Percentiles rank a stretch among this genome's conserved stretches.
phyloP scores from a whole-genome alignment of 2,113 vertebrate species.

The Xiphophorus hellerii region DNA sequence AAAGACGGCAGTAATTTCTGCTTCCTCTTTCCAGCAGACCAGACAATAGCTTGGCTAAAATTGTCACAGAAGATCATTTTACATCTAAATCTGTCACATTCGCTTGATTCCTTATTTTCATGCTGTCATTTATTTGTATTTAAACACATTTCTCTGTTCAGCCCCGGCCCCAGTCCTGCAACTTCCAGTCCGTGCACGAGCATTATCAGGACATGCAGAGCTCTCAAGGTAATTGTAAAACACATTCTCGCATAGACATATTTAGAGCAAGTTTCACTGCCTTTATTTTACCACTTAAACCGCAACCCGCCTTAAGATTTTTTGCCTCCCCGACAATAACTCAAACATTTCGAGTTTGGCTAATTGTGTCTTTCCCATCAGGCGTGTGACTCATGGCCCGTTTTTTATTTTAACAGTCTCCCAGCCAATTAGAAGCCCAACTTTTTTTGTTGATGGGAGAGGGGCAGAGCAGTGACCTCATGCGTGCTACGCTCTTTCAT shows the following conservation, averaged over 20 bases:
- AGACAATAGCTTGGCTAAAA: constrained; percentile 76
- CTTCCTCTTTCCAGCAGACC: constrained; percentile 57
- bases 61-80: constrained; percentile 63
- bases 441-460: constrained; percentile 9
- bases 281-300: constrained; percentile 24
- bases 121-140: constrained; percentile 6
- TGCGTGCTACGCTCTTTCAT: constrained; percentile 57
- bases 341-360: constrained; percentile 41
- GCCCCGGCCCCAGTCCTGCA: constrained; percentile 92
- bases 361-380: constrained; percentile 67
- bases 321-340: constrained; percentile 35
- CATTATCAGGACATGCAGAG: constrained; percentile 94
- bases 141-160: constrained; percentile 65
- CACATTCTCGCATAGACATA: neutral
- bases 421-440: constrained; percentile 55
- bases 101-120: constrained; percentile 2
- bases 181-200: constrained; percentile 91
- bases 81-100: constrained; percentile 30
- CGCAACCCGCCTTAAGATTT: constrained; percentile 29
- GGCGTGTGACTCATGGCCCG: constrained; percentile 60
- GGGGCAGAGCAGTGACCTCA: constrained; percentile 55
- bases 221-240: constrained; percentile 85
- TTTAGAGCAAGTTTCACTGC: constrained; percentile 7
- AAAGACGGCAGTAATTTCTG: constrained; percentile 72
- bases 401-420: constrained; percentile 65